Evolutionary conservation across 1,140 invertebrate genomes (phyloP).

Genomic region (Drosophila melanogaster): DNA sequence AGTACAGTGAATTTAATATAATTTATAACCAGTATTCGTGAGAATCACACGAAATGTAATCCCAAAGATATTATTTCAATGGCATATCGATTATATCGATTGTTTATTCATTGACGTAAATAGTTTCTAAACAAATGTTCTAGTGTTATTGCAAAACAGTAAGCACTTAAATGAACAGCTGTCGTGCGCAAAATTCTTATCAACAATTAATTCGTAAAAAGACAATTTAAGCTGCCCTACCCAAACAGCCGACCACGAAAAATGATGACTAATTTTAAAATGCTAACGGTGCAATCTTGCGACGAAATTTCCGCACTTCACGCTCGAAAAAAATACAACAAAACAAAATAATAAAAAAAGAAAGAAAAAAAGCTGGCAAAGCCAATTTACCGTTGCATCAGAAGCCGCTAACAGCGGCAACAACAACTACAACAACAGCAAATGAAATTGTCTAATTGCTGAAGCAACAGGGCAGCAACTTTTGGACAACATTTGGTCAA

Average conservation of each 20-base stretch:
- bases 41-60: neutral
- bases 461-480: constrained; percentile 24
- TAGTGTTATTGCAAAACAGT: neutral
- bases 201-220: neutral
- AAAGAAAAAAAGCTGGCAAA: constrained; percentile 12
- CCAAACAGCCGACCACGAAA: neutral
- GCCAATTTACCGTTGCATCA: constrained; percentile 56
- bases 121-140: neutral
- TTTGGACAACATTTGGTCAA: constrained; percentile 23
- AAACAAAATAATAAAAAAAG: neutral
- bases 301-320: constrained; percentile 29
- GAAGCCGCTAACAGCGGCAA: constrained; percentile 12
- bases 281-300: constrained; percentile 27
- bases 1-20: neutral
- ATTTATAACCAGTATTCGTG: neutral
- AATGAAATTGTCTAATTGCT: constrained; percentile 59
- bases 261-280: constrained; percentile 24
- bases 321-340: constrained; percentile 2
- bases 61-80: no score
- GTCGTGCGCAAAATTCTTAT: neutral
- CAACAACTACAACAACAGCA: constrained; percentile 3
- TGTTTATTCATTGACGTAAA: neutral
- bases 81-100: no score
- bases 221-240: constrained; percentile 1
- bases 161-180: constrained; percentile 2